These are phyloP conservation scores for Hermaeophaga mercurialis DNA, from an alignment of 2,888 invertebrate species.

Conservation along the genomic window DNA sequence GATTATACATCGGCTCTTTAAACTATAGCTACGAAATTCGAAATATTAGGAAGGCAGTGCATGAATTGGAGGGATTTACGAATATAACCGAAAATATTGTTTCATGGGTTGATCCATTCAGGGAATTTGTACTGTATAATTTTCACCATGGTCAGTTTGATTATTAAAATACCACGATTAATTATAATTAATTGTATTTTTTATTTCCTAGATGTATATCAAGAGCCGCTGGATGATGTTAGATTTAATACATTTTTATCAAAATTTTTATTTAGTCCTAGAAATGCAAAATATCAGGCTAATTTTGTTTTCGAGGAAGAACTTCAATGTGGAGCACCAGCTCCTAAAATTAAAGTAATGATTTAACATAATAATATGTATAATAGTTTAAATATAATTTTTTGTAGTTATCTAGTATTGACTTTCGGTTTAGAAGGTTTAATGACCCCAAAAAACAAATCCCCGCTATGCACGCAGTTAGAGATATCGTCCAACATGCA, in stretches of 20 bases:
- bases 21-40: constrained; percentile 68
- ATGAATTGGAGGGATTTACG: constrained; percentile 60
- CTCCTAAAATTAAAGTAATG: constrained; percentile 62
- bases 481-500: constrained; percentile 61
- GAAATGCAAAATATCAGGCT: constrained; percentile 70
- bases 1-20: constrained; percentile 69
- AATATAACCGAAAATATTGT: constrained; percentile 63
- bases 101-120: constrained; percentile 71
- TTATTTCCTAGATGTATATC: constrained; percentile 56
- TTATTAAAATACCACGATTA: no score
- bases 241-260: constrained; percentile 69
- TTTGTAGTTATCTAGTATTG: constrained; percentile 64
- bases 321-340: constrained; percentile 66
- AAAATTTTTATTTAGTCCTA: constrained; percentile 71
- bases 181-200: no score
- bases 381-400: background rate
- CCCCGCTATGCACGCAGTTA: constrained; percentile 73
- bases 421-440: constrained; percentile 68
- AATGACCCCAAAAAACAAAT: constrained; percentile 69
- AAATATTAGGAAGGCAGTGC: constrained; percentile 63
- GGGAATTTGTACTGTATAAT: constrained; percentile 64
- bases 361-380: constrained; percentile 1
- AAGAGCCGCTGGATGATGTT: constrained; percentile 57
- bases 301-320: constrained; percentile 68
- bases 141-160: constrained; percentile 58